Conservation (phyloP, 2,797 vertebrate genomes). For the Xiphorhynchus erythropygius region DNA sequence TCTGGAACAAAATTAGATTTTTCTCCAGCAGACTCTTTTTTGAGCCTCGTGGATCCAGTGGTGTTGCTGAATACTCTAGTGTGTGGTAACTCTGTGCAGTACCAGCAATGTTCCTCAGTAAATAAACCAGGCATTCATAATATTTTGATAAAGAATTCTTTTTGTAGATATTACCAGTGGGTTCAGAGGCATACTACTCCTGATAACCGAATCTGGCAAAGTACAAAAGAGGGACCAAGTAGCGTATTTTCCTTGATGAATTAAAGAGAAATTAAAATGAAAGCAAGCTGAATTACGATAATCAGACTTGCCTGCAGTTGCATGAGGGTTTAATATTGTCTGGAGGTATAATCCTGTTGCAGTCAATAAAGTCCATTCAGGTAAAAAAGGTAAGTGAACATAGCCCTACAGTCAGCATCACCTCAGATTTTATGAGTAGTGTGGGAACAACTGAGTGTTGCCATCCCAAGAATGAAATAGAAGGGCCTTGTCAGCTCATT, state of each 20-base stretch:
- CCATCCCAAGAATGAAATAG: not conserved
- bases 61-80: not conserved
- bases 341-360: not conserved
- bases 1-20: not conserved
- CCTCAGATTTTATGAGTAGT: not conserved
- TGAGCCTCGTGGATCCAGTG: not conserved
- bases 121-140: not conserved
- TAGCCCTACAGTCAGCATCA: not conserved
- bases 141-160: not conserved
- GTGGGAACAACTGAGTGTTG: not conserved
- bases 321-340: not conserved
- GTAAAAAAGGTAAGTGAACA: not conserved
- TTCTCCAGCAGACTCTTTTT: not conserved
- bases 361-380: not conserved
- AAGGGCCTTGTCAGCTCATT: not conserved
- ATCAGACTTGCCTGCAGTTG: not conserved
- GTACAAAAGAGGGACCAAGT: not conserved
- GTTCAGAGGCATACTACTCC: not conserved
- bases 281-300: not conserved
- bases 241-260: not conserved
- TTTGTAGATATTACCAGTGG: not conserved
- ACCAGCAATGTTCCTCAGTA: not conserved
- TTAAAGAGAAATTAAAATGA: not conserved
- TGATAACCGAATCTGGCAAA: not conserved
- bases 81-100: not conserved